Evolutionary conservation across 2,113 vertebrate species (phyloP), one percentile per base, ranked within the genome.

Genomic region (Hippopotamus amphibius): DNA sequence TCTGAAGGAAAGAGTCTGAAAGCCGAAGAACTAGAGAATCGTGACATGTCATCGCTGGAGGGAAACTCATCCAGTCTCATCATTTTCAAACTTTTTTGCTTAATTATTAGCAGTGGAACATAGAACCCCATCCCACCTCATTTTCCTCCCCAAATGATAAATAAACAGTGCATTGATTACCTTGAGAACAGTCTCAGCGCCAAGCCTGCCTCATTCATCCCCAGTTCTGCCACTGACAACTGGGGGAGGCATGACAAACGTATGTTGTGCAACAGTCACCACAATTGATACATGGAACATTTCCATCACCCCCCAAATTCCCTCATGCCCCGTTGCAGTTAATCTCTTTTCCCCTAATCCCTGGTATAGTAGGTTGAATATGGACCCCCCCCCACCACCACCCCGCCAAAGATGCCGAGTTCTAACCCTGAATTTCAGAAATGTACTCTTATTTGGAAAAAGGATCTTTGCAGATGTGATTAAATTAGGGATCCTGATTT

Each of bases 91-190:
- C 74, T n/a, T 72, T 71, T 86, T 59, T 61, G 61, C 74, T 87
- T 57, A 53, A 71, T 93, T 84, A 89, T 90, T 72, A 94, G 88
- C 84, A 30, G 71, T n/a, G 59, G 89, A 83, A 88, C 33, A 43
- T 43, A n/a, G 72, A 81, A 59, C 63, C 24, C 19, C 10, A 7
- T 11, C 53, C 11, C 9, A 3, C 24, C 80, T 90, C 81, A 66
- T 53, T 86, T 79, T 66, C 46, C 63, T 46, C n/a, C 17, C 37
- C 26, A 8, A 69, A 57, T 33, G 83, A 84, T 33, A 79, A 88
- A 41, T 17, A 79, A 88, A 41, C 14, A 48, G 83, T 19, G 33
- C 4, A 6, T 86, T 4, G 17, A 66, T 37, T 21, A 13, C 19
- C 7, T 1, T 12, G 21, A 71, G 63, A 37, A 17, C 57, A 33